Evolutionary conservation across 2,888 invertebrate genomes (phyloP).

Genomic region (Diogma glabrata): DNA sequence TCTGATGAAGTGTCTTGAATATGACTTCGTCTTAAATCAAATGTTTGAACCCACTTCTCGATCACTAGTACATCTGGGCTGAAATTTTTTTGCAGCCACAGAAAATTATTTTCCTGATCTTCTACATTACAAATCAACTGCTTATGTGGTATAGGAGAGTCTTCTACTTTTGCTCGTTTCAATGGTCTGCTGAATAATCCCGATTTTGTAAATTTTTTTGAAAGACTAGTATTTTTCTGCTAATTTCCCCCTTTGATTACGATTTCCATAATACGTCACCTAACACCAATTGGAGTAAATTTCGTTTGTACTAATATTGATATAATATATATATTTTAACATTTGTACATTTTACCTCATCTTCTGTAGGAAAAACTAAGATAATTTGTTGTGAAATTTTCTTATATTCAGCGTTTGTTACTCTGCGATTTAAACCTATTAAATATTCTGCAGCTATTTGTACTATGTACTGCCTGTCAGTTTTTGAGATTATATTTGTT

Average conservation of each 20-base stretch:
- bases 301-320: no score
- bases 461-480: neutral
- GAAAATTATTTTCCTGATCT: neutral
- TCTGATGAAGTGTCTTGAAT: neutral
- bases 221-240: no score
- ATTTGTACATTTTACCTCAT: neutral
- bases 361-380: neutral
- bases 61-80: neutral
- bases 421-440: neutral
- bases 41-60: neutral
- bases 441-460: neutral
- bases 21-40: neutral
- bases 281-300: no score
- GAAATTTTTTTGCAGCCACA: neutral
- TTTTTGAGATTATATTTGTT: no score
- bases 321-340: no score
- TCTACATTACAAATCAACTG: neutral
- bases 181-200: no score
- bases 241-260: no score
- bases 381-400: neutral
- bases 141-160: neutral
- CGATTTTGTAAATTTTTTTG: neutral
- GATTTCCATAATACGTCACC: no score
- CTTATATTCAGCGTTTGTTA: neutral
- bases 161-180: neutral